Evolutionary conservation across 2,797 vertebrate species (phyloP).

Genomic region (Carduelis carduelis): DNA sequence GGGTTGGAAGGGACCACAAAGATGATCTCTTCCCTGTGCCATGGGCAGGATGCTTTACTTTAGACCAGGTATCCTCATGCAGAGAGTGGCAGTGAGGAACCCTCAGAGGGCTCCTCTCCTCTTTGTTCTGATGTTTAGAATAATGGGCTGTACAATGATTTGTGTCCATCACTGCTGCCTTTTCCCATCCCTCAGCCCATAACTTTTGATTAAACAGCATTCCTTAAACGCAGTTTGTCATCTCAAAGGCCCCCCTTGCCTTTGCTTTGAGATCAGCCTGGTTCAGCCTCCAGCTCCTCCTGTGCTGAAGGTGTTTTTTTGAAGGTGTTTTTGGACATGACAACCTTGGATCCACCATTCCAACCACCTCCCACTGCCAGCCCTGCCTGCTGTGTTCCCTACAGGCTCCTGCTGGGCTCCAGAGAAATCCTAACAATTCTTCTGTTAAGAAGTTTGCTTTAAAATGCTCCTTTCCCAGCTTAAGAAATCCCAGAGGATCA

Average conservation of each 20-base stretch:
- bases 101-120: neutral
- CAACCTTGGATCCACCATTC: accelerated
- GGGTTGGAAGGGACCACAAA: neutral
- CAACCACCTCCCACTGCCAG: neutral
- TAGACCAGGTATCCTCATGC: neutral
- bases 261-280: neutral
- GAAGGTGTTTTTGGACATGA: neutral
- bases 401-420: neutral
- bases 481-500: neutral
- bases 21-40: neutral
- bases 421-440: neutral
- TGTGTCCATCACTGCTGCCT: neutral
- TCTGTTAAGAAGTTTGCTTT: neutral
- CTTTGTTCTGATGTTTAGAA: neutral
- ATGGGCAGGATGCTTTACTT: neutral
- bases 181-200: accelerated
- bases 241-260: accelerated
- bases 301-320: neutral
- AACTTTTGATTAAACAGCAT: neutral
- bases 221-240: accelerated
- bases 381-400: neutral
- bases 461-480: neutral
- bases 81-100: neutral
- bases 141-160: accelerated
- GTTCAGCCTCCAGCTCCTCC: neutral